Evolutionary conservation across 2,113 vertebrate genomes (phyloP).

Genomic region (Myotis yumanensis): DNA sequence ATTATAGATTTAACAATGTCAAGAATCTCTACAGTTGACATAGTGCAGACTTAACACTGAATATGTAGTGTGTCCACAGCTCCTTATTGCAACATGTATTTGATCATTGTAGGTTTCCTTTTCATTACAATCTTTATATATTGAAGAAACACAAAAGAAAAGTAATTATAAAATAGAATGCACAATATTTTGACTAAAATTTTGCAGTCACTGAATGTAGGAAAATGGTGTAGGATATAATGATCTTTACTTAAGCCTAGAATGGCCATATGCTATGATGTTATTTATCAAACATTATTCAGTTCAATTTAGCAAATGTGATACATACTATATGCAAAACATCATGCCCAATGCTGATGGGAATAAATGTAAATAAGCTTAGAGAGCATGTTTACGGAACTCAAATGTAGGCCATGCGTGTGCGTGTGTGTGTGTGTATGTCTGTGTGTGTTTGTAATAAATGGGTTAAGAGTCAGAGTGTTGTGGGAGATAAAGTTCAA

Average conservation of each 20-base stretch:
- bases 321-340: constrained; percentile 14
- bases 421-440: neutral
- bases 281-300: constrained; percentile 47
- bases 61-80: neutral
- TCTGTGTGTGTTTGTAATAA: constrained; percentile 11
- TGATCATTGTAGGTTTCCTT: neutral
- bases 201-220: neutral
- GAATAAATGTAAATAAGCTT: constrained; percentile 13
- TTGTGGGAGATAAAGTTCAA: neutral
- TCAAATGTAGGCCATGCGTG: neutral
- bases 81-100: neutral
- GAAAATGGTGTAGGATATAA: neutral
- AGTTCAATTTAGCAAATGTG: constrained; percentile 40
- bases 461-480: neutral
- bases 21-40: neutral
- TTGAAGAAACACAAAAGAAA: constrained; percentile 25
- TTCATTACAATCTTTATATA: constrained; percentile 7
- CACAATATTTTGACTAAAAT: neutral
- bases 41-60: neutral
- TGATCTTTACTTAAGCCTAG: constrained; percentile 1
- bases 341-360: neutral
- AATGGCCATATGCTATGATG: neutral
- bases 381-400: neutral
- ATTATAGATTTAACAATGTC: neutral
- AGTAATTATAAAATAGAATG: neutral